Evolutionary conservation across 2,888 invertebrate species (phyloP), one percentile per base, ranked within the genome.

Genomic region (Dolichopus griseipennis): DNA sequence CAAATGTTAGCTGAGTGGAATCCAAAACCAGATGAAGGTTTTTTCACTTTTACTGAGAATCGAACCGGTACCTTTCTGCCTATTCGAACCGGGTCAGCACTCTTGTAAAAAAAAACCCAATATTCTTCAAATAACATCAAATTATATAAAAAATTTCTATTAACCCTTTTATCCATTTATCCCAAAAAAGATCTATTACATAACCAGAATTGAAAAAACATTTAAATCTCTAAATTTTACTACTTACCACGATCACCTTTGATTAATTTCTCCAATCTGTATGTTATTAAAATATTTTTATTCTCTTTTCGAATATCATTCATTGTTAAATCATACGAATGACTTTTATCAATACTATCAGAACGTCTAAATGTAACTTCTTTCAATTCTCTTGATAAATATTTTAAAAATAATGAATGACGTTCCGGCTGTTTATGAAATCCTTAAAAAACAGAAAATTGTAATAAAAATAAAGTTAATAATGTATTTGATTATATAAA

Each of bases 221-320:
- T n/a, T n/a, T n/a, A n/a, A n/a, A n/a, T n/a, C n/a, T n/a, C n/a
- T n/a, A n/a, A n/a, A n/a, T n/a, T n/a, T n/a, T n/a, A n/a, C n/a
- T n/a, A n/a, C 12, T 83, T 83, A 77, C 79, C 80, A 68, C 75
- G 78, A 63, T 78, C 77, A 0, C 78, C 78, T 72, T 78, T 75
- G 2, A 78, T 77, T 66, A 79, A 71, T 65, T 80, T 78, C 67
- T 78, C 73, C 0, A 76, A 70, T 33, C 80, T 80, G 77, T 88
- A 89, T 41, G 85, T 81, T 64, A 89, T 82, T 68, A 89, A 81
- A 63, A 89, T 76, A 67, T 85, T 83, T 73, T 84, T 84, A 37
- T 84, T 84, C 8, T 79, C 78, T 6, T 78, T 78, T 83, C 85
- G 86, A 62, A 89, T 83, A 66, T 87, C 84, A 67, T 85, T 84